Evolutionary conservation across 1,140 invertebrate genomes (phyloP).

Genomic region (Trissolcus basalis): DNA sequence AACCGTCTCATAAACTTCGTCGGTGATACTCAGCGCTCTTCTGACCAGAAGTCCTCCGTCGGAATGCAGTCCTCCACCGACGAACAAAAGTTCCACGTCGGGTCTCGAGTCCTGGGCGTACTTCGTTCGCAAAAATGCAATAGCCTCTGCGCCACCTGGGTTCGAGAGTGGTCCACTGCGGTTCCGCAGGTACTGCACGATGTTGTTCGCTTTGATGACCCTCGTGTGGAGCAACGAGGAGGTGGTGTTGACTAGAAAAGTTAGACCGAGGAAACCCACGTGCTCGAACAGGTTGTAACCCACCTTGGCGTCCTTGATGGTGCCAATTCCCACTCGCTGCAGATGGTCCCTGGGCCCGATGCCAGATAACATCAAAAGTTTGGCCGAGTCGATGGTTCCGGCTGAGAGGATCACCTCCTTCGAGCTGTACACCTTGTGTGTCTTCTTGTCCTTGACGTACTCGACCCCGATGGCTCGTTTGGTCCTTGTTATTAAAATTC

Average conservation of each 20-base stretch:
- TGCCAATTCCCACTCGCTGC: constrained; percentile 80
- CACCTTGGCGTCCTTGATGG: constrained; percentile 82
- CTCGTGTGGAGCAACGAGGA: constrained; percentile 63
- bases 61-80: constrained; percentile 76
- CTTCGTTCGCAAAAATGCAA: constrained; percentile 75
- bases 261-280: constrained; percentile 80
- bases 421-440: constrained; percentile 71
- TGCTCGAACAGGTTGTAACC: constrained; percentile 86
- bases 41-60: constrained; percentile 80
- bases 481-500: constrained; percentile 78
- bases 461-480: constrained; percentile 79
- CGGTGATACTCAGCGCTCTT: constrained; percentile 76
- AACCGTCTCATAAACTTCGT: constrained; percentile 78
- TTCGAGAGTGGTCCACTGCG: constrained; percentile 73
- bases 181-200: constrained; percentile 72
- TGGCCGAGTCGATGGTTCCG: constrained; percentile 82
- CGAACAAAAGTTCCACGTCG: constrained; percentile 78
- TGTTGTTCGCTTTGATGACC: constrained; percentile 34
- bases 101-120: constrained; percentile 74
- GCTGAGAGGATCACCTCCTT: constrained; percentile 84
- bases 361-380: constrained; percentile 85
- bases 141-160: constrained; percentile 77
- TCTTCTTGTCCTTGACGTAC: constrained; percentile 76
- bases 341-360: constrained; percentile 84
- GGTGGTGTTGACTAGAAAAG: constrained; percentile 76